Conservation (phyloP, 2,797 vertebrate genomes). For the Gastrophryne carolinensis region DNA sequence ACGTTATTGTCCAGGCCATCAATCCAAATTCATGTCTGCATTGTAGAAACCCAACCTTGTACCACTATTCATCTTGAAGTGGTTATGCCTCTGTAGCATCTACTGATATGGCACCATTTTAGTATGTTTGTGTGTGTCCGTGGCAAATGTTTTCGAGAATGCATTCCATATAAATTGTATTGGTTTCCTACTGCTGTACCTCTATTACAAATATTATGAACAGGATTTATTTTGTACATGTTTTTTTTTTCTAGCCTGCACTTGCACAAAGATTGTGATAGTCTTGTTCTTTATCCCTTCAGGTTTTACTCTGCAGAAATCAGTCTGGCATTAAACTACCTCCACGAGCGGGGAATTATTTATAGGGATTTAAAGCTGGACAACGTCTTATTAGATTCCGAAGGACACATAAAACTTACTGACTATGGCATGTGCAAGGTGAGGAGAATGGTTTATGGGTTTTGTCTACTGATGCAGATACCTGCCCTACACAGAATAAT, state of each 20-base stretch:
- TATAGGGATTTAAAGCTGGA: slow-evolving; percentile 98
- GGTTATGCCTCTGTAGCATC: no score
- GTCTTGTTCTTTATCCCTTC: slow-evolving; percentile 54
- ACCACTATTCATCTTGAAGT: no score
- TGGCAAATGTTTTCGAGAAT: no score
- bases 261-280: slow-evolving; percentile 13
- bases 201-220: neutral
- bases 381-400: slow-evolving; percentile 96
- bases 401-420: slow-evolving; percentile 98
- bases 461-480: slow-evolving; percentile 9
- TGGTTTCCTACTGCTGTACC: no score
- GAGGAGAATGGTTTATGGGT: slow-evolving; percentile 53
- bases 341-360: slow-evolving; percentile 97
- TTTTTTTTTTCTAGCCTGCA: neutral
- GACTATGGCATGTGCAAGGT: slow-evolving; percentile 99
- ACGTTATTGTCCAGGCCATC: no score
- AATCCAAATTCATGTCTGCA: no score
- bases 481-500: neutral
- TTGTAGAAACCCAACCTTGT: no score
- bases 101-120: neutral
- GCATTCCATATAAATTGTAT: no score
- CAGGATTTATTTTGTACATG: slow-evolving; percentile 1
- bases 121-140: neutral
- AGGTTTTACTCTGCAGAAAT: slow-evolving; percentile 99
- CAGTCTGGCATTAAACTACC: slow-evolving; percentile 95